These are phyloP conservation scores for Ennomos fuscantarius DNA, from an alignment of 2,888 invertebrate species.

Conservation along the genomic window DNA sequence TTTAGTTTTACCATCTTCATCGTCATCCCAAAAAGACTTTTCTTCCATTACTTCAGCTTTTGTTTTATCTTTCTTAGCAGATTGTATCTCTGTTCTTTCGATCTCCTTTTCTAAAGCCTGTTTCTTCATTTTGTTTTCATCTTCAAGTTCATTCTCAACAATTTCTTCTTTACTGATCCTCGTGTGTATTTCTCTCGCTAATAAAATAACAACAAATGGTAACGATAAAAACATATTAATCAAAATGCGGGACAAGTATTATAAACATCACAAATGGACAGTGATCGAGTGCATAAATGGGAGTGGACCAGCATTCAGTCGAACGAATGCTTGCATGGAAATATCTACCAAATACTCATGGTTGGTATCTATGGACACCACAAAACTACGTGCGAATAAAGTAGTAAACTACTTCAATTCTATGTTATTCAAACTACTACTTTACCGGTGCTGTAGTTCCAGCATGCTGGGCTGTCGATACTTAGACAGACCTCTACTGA, in stretches of 20 bases:
- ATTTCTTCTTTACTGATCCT: slow-evolving; percentile 77
- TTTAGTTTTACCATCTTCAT: slow-evolving; percentile 56
- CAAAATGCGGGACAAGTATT: slow-evolving; percentile 53
- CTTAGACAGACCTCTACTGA: slow-evolving; percentile 38
- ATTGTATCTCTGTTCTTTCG: slow-evolving; percentile 45
- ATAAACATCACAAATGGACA: slow-evolving; percentile 66
- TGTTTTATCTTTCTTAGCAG: slow-evolving; percentile 60
- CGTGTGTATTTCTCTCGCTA: slow-evolving; percentile 83
- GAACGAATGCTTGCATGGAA: slow-evolving; percentile 69
- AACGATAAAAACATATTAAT: slow-evolving; percentile 42
- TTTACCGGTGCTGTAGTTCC: slow-evolving; percentile 58
- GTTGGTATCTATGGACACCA: slow-evolving; percentile 66
- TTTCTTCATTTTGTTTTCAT: slow-evolving; percentile 57
- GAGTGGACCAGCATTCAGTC: slow-evolving; percentile 69
- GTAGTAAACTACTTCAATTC: slow-evolving; percentile 58
- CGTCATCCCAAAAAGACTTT: slow-evolving; percentile 66
- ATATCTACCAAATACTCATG: slow-evolving; percentile 62
- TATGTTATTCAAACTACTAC: slow-evolving; percentile 70
- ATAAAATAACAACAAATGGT: slow-evolving; percentile 53
- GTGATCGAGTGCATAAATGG: slow-evolving; percentile 30
- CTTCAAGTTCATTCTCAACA: slow-evolving; percentile 80
- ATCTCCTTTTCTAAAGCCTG: slow-evolving; percentile 57
- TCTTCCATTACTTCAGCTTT: slow-evolving; percentile 55
- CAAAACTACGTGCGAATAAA: slow-evolving; percentile 69
- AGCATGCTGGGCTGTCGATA: slow-evolving; percentile 44